These are phyloP conservation scores for Temnothorax curvispinosus DNA, from an alignment of 1,140 invertebrate genomes.

Conservation along the genomic window DNA sequence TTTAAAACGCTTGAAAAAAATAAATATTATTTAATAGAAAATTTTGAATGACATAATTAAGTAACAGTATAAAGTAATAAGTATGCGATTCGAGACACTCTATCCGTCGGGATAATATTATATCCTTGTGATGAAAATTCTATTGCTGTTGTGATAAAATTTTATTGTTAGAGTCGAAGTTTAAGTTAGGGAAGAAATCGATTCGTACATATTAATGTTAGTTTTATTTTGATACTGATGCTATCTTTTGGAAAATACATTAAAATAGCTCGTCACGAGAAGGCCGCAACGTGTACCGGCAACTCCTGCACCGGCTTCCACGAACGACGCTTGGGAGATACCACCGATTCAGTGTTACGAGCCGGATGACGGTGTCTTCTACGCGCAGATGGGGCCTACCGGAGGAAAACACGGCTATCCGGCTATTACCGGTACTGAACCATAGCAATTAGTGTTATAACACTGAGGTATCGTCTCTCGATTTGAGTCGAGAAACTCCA, in stretches of 20 bases:
- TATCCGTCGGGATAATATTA: neutral
- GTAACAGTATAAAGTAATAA: neutral
- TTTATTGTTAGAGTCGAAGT: neutral
- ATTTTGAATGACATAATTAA: neutral
- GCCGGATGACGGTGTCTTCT: constrained; percentile 95
- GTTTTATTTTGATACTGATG: neutral
- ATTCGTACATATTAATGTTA: neutral
- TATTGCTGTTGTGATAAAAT: neutral
- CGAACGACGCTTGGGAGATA: constrained; percentile 91
- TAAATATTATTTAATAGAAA: neutral
- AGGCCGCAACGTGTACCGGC: constrained; percentile 84
- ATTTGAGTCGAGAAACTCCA: neutral
- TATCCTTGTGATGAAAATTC: neutral
- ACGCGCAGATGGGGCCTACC: constrained; percentile 96
- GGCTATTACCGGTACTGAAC: constrained; percentile 91
- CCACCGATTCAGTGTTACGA: constrained; percentile 95
- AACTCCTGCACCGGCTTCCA: constrained; percentile 88
- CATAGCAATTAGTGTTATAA: neutral
- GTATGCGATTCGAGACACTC: neutral
- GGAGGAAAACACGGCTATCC: constrained; percentile 95
- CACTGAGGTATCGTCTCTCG: neutral
- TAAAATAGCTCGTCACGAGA: constrained; percentile 69
- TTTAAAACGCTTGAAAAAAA: neutral
- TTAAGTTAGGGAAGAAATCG: neutral
- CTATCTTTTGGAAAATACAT: neutral